These are phyloP conservation scores for Spodoptera exigua DNA, from an alignment of 2,888 invertebrate species.

Conservation along the genomic window DNA sequence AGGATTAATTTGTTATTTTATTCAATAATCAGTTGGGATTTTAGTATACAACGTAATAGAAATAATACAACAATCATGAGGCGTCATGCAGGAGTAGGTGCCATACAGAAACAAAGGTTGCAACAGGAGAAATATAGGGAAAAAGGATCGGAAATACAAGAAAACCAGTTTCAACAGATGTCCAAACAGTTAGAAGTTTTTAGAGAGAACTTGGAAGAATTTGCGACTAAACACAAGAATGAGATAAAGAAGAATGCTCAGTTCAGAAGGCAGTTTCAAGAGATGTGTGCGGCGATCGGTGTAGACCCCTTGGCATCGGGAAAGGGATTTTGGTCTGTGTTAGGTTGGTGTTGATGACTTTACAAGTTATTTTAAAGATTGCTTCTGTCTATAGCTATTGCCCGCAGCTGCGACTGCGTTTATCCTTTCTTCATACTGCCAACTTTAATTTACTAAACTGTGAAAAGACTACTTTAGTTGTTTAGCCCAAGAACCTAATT, in stretches of 20 bases:
- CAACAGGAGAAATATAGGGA: constrained; percentile 97
- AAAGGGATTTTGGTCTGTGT: constrained; percentile 99
- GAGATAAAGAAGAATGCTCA: constrained; percentile 98
- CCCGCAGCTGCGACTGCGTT: too few species aligned
- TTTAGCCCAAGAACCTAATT: too few species aligned
- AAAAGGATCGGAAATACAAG: constrained; percentile 97
- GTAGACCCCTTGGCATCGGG: constrained; percentile 99
- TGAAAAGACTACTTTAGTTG: too few species aligned
- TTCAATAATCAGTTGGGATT: too few species aligned
- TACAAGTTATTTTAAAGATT: too few species aligned
- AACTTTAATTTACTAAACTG: too few species aligned
- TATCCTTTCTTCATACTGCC: too few species aligned
- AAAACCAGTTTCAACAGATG: constrained; percentile 97
- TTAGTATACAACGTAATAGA: too few species aligned
- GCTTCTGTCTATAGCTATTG: neutral
- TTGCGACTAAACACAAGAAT: constrained; percentile 97
- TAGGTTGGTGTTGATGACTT: constrained; percentile 85
- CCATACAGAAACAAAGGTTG: constrained; percentile 95
- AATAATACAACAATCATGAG: constrained; percentile 89
- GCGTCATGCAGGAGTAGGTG: constrained; percentile 95
- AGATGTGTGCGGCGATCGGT: constrained; percentile 99
- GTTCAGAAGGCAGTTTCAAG: constrained; percentile 98
- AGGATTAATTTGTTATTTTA: too few species aligned
- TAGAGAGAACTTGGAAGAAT: constrained; percentile 97
- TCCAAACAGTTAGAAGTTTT: constrained; percentile 98